phyloP scores from a whole-genome alignment of 1,140 invertebrate species.

The Berghia stephanieae region DNA sequence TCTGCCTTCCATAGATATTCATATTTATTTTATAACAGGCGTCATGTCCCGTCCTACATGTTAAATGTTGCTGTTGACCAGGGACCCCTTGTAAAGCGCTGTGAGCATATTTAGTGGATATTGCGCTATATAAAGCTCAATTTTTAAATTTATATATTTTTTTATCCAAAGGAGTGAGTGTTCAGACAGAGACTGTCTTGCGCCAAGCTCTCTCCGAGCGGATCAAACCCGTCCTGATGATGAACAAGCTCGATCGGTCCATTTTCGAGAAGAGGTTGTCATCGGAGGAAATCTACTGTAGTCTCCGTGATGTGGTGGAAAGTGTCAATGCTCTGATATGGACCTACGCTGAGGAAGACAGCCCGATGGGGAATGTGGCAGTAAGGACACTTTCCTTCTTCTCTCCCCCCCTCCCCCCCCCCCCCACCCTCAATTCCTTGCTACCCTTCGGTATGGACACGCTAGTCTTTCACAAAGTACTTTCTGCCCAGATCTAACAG shows the following conservation, averaged over 20 bases:
- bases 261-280: slow-evolving; percentile 93
- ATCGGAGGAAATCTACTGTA: slow-evolving; percentile 95
- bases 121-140: background rate
- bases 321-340: slow-evolving; percentile 99
- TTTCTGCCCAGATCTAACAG: too few species aligned
- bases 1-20: too few species aligned
- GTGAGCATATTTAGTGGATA: too few species aligned
- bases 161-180: slow-evolving; percentile 85
- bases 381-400: slow-evolving; percentile 44
- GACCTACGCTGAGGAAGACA: slow-evolving; percentile 91
- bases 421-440: background rate
- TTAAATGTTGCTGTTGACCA: too few species aligned
- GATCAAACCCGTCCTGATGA: slow-evolving; percentile 99
- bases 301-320: slow-evolving; percentile 98
- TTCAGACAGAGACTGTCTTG: slow-evolving; percentile 98
- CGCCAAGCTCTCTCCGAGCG: slow-evolving; percentile 98
- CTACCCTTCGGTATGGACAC: too few species aligned
- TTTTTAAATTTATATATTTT: background rate
- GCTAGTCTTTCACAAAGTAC: too few species aligned
- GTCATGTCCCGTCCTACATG: too few species aligned
- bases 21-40: too few species aligned
- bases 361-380: slow-evolving; percentile 91
- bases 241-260: slow-evolving; percentile 99
- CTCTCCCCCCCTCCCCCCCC: too few species aligned
- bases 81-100: too few species aligned